Evolutionary conservation across 2,113 vertebrate genomes (phyloP).

Genomic region (Pangasianodon gigas): DNA sequence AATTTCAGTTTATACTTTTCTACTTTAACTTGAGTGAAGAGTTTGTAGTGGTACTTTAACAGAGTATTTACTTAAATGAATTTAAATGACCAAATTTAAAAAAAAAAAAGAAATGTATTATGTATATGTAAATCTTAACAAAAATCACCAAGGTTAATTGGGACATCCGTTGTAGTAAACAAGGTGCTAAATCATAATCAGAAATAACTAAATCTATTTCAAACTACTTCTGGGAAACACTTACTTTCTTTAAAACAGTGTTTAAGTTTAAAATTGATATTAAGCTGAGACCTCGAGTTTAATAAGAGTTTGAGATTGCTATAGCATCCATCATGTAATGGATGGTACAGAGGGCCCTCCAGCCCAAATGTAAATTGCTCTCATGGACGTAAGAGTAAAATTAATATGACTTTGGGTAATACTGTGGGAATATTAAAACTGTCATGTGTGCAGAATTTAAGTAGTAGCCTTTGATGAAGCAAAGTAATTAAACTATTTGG

Average conservation of each 20-base stretch:
- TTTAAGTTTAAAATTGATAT: background rate
- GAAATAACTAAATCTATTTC: background rate
- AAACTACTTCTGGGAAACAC: background rate
- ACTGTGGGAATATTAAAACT: background rate
- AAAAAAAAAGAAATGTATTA: too few species aligned
- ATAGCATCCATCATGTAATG: background rate
- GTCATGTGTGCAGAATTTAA: background rate
- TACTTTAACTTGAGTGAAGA: too few species aligned
- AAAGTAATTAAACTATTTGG: background rate
- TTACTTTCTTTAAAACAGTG: background rate
- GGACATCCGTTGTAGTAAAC: background rate
- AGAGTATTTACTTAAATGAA: too few species aligned
- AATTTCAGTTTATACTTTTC: background rate
- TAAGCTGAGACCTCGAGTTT: background rate
- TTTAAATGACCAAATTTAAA: too few species aligned
- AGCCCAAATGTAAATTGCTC: background rate
- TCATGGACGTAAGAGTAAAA: background rate
- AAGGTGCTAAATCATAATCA: background rate
- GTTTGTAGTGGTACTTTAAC: too few species aligned
- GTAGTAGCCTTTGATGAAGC: background rate
- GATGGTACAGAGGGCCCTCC: background rate
- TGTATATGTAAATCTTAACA: background rate
- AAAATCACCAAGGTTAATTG: background rate
- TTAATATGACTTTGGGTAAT: background rate
- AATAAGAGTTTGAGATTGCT: background rate